These are phyloP conservation scores for Drosophila trapezifrons DNA, from an alignment of 1,140 invertebrate species.

Conservation along the genomic window DNA sequence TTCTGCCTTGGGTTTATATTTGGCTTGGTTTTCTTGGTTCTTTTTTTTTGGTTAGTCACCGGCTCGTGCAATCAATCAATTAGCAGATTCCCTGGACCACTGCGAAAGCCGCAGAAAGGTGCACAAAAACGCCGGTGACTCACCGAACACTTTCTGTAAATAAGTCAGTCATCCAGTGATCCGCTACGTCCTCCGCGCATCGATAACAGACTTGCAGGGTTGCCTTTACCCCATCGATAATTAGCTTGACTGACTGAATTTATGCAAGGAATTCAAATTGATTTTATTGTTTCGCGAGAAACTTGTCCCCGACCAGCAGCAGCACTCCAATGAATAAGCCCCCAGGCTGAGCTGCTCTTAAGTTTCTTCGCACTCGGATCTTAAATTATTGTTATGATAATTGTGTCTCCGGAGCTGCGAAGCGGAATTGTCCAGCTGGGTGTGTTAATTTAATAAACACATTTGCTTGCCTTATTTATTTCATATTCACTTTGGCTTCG, in stretches of 20 bases:
- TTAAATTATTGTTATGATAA: slow-evolving; percentile 82
- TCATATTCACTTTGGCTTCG: slow-evolving; percentile 36
- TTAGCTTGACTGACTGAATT: slow-evolving; percentile 69
- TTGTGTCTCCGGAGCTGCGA: slow-evolving; percentile 37
- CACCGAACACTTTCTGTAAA: slow-evolving; percentile 69
- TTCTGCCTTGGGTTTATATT: slow-evolving; percentile 10
- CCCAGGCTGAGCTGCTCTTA: slow-evolving; percentile 44
- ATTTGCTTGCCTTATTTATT: slow-evolving; percentile 75
- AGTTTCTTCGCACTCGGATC: slow-evolving; percentile 54
- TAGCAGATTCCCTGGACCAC: slow-evolving; percentile 57
- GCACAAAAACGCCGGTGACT: slow-evolving; percentile 52
- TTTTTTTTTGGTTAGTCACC: slow-evolving; percentile 62
- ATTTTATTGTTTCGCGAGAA: slow-evolving; percentile 77
- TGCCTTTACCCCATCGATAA: slow-evolving; percentile 68
- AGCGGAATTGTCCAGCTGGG: slow-evolving; percentile 39
- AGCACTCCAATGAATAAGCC: slow-evolving; percentile 50
- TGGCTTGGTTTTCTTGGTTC: background rate
- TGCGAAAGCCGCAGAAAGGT: slow-evolving; percentile 51
- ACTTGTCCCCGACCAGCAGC: slow-evolving; percentile 23
- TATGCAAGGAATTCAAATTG: slow-evolving; percentile 76
- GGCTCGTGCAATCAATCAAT: slow-evolving; percentile 74
- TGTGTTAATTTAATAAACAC: slow-evolving; percentile 82
- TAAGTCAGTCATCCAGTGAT: slow-evolving; percentile 64
- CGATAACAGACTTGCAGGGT: slow-evolving; percentile 63
- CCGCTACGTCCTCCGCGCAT: slow-evolving; percentile 51